A percentile compares a stretch with the other conserved stretches of the same genome.
Evolutionary conservation across 2,113 vertebrate species (phyloP).

Genomic region (Dipodomys stephensi): DNA sequence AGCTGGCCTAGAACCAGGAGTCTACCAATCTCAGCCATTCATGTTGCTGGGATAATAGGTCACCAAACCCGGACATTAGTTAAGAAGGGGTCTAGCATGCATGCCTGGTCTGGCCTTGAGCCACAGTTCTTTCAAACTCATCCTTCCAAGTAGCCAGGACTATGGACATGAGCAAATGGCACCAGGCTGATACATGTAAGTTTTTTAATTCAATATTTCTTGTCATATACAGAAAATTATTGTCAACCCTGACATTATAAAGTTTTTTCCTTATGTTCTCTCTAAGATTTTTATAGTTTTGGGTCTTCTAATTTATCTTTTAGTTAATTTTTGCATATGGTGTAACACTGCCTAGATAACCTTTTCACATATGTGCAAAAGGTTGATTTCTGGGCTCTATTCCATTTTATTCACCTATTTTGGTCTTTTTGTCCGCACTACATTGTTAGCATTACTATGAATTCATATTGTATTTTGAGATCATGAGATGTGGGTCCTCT

Average conservation of each 20-base stretch:
- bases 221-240: background rate
- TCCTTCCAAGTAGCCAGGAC: too few species aligned
- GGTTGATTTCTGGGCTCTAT: background rate
- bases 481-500: background rate
- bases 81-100: too few species aligned
- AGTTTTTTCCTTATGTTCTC: background rate
- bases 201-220: background rate
- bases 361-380: background rate
- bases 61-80: too few species aligned
- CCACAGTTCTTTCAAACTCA: too few species aligned
- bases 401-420: background rate
- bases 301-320: background rate
- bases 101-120: too few species aligned
- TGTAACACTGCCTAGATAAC: background rate
- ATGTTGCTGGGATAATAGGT: too few species aligned
- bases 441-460: background rate
- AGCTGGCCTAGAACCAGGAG: too few species aligned
- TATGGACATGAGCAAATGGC: too few species aligned
- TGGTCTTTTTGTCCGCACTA: background rate
- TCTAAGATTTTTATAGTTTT: background rate
- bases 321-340: background rate
- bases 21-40: too few species aligned
- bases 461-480: conserved; percentile 14
- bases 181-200: too few species aligned
- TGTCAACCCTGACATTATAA: background rate